Percentiles rank a stretch among this genome's conserved stretches.
phyloP scores from a whole-genome alignment of 2,888 invertebrate genomes.

The Leistus spinibarbis region DNA sequence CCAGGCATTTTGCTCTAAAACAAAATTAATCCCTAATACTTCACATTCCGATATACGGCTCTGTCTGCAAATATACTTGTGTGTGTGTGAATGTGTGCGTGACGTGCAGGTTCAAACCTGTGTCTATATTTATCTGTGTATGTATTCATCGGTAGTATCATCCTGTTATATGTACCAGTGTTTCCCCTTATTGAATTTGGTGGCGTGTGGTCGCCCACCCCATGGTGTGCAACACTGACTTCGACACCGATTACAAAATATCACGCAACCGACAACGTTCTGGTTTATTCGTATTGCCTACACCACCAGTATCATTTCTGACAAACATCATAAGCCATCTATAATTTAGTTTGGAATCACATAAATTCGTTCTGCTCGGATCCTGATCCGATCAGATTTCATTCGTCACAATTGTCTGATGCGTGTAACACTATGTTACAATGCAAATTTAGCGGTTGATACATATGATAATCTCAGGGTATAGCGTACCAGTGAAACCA shows the following conservation, averaged over 20 bases:
- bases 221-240: neutral
- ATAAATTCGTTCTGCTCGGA: neutral
- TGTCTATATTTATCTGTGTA: conserved; percentile 47
- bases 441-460: neutral
- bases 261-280: neutral
- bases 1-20: no score
- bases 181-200: conserved; percentile 32
- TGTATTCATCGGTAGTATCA: conserved; percentile 3
- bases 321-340: neutral
- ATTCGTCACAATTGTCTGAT: neutral
- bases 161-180: conserved; percentile 17
- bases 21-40: no score
- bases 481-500: no score
- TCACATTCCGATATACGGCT: no score
- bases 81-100: no score
- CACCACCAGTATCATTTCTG: neutral
- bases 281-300: neutral
- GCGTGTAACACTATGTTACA: neutral
- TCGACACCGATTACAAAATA: neutral
- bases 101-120: no score
- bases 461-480: neutral
- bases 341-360: neutral
- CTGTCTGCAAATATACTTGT: no score
- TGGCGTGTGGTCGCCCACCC: neutral
- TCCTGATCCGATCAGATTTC: neutral